phyloP scores from a whole-genome alignment of 1,140 invertebrate genomes.

The Parapsyche elsis region DNA sequence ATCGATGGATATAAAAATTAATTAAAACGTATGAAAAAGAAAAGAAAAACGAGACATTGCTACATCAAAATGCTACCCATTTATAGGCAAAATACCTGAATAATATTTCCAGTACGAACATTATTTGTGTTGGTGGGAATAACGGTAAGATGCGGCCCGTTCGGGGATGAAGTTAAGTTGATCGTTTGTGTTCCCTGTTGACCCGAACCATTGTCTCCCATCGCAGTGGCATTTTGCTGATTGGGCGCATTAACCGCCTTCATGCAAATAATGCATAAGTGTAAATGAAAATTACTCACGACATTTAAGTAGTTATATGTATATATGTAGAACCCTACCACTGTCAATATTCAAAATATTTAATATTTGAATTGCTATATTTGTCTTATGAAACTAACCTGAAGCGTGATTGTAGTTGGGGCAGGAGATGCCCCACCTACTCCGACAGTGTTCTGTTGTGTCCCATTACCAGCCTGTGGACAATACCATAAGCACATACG shows the following conservation, averaged over 20 bases:
- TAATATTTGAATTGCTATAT: too few species aligned
- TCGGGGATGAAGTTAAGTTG: constrained; percentile 59
- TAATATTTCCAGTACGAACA: constrained; percentile 62
- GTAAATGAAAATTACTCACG: too few species aligned
- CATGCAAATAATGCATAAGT: constrained; percentile 29
- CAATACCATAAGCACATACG: constrained; percentile 53
- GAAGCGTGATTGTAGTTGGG: constrained; percentile 64
- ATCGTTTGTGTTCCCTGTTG: constrained; percentile 60
- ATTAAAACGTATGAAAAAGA: not conserved
- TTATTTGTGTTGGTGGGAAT: constrained; percentile 61
- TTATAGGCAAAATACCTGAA: constrained; percentile 60
- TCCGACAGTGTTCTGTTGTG: constrained; percentile 59
- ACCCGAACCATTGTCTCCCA: constrained; percentile 54
- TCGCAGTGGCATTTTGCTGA: constrained; percentile 58
- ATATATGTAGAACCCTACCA: too few species aligned
- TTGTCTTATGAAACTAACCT: constrained; percentile 57
- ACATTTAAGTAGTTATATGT: too few species aligned
- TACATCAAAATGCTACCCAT: not conserved
- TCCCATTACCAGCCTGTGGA: constrained; percentile 59
- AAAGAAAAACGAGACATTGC: not conserved
- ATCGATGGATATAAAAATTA: not conserved
- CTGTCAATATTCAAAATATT: too few species aligned
- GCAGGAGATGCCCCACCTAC: constrained; percentile 58
- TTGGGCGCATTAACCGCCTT: constrained; percentile 62
- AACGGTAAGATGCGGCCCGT: constrained; percentile 64